Percentiles rank a stretch among this genome's conserved stretches.
Conservation (phyloP, 2,797 vertebrate genomes). For the Glossophaga mutica region DNA sequence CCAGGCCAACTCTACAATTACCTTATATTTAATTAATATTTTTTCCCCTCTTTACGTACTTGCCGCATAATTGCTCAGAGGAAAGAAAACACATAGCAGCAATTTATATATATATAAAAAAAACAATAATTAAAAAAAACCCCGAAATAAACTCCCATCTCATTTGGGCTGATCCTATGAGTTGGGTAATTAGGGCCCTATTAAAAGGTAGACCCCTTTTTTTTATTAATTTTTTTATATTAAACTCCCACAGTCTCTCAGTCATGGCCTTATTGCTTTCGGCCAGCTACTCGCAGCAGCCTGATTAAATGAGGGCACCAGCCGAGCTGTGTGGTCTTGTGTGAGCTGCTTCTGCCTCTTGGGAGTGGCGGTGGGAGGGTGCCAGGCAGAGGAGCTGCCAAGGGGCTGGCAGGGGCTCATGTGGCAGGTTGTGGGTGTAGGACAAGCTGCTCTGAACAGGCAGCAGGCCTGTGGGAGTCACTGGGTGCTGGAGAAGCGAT, state of each 20-base stretch:
- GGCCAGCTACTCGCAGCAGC: constrained; percentile 73
- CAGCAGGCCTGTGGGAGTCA: neutral
- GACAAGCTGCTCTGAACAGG: neutral
- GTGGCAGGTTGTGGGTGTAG: neutral
- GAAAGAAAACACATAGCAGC: constrained; percentile 77
- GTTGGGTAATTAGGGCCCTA: constrained; percentile 73
- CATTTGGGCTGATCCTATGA: constrained; percentile 61
- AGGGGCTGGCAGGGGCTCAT: neutral
- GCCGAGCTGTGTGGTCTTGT: constrained; percentile 63
- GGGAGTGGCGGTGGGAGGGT: neutral
- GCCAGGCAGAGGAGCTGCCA: neutral
- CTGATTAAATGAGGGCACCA: constrained; percentile 78
- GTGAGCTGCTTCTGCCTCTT: constrained; percentile 46
- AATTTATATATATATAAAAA: constrained; percentile 80
- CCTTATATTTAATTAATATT: constrained; percentile 80
- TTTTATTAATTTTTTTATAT: constrained; percentile 78
- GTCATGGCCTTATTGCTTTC: constrained; percentile 81
- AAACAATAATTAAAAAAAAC: constrained; percentile 73
- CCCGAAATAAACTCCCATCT: constrained; percentile 72
- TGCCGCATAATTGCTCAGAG: constrained; percentile 80
- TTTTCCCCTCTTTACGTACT: constrained; percentile 75
- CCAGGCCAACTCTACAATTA: constrained; percentile 76
- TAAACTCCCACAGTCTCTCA: constrained; percentile 79
- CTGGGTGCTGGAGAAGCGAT: neutral
- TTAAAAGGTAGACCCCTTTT: constrained; percentile 78